Evolutionary conservation across 2,797 vertebrate species (phyloP).

Genomic region (Erpetoichthys calabaricus): DNA sequence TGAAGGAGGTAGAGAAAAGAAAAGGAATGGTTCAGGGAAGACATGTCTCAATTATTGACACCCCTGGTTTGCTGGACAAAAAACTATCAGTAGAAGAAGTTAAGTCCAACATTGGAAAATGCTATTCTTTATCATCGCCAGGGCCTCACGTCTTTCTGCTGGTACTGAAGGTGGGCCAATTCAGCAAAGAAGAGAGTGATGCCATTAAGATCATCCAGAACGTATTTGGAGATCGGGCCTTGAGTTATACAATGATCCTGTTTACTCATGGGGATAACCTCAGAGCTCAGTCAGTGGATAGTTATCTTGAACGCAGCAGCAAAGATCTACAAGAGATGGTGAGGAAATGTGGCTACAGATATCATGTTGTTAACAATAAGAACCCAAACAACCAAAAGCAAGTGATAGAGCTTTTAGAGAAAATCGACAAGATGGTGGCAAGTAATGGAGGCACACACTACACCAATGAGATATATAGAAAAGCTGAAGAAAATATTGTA

Average conservation of each 20-base stretch:
- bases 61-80: constrained; percentile 26
- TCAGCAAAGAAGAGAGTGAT: constrained; percentile 15
- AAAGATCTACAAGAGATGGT: constrained; percentile 10
- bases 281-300: not conserved
- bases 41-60: constrained; percentile 20
- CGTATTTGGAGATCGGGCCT: constrained; percentile 11
- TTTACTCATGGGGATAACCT: constrained; percentile 20
- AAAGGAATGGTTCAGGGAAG: not conserved
- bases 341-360: constrained; percentile 7
- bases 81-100: not conserved
- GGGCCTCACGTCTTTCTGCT: constrained; percentile 23
- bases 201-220: constrained; percentile 8
- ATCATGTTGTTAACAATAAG: constrained; percentile 17
- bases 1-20: constrained; percentile 8
- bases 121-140: constrained; percentile 14
- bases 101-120: constrained; percentile 1
- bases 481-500: too few relatives aligned
- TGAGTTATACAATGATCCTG: constrained; percentile 15
- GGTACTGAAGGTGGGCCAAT: constrained; percentile 15
- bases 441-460: too few relatives aligned
- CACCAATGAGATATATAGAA: too few relatives aligned
- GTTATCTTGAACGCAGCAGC: constrained; percentile 3
- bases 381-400: constrained; percentile 9
- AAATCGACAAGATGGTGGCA: too few relatives aligned
- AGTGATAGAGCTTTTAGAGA: not conserved